phyloP scores from a whole-genome alignment of 2,888 invertebrate genomes.

The Diploptera punctata region DNA sequence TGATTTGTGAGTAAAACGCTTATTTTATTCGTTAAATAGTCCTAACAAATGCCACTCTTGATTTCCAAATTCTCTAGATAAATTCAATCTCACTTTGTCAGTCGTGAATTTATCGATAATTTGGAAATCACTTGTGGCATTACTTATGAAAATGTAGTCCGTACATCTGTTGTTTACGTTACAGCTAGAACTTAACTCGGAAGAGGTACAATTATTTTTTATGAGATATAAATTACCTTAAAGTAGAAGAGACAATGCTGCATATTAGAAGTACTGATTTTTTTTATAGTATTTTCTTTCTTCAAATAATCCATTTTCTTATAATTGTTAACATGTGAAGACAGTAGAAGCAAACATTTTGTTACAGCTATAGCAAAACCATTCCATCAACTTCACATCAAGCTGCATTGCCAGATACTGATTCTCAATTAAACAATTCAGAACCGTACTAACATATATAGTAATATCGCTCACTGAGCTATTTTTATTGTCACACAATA shows the following conservation, averaged over 20 bases:
- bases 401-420: background rate
- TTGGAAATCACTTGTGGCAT: too few species aligned
- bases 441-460: background rate
- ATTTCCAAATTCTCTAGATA: too few species aligned
- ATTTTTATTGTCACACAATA: background rate
- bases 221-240: constrained; percentile 1
- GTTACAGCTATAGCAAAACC: background rate
- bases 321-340: background rate
- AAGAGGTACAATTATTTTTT: too few species aligned
- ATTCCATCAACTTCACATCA: background rate
- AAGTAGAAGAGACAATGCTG: background rate
- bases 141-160: too few species aligned
- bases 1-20: too few species aligned
- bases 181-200: too few species aligned
- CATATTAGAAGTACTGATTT: background rate
- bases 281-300: background rate
- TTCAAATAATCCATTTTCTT: background rate
- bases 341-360: background rate
- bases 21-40: too few species aligned
- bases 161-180: too few species aligned
- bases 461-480: background rate
- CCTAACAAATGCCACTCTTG: too few species aligned
- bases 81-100: too few species aligned
- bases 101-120: too few species aligned
- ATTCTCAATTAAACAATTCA: background rate